Conservation (phyloP, 2,797 vertebrate genomes). For the Todus mexicanus region DNA sequence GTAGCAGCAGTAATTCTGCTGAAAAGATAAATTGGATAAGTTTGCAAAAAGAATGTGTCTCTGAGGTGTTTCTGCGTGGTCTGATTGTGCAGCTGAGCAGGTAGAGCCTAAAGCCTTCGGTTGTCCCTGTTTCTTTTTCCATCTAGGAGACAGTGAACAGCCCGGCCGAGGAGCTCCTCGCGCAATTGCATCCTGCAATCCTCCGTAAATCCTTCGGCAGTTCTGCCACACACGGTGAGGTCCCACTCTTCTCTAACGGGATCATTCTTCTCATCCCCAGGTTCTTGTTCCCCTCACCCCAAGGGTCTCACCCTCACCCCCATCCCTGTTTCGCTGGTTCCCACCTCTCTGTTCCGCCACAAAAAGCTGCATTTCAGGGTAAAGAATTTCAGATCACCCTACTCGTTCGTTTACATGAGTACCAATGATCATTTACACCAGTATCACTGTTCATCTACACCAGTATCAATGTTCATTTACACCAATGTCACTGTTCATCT, state of each 20-base stretch:
- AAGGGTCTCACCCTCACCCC: background rate
- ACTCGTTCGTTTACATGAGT: background rate
- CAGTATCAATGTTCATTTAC: background rate
- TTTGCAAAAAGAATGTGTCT: background rate
- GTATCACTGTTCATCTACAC: background rate
- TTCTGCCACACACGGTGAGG: background rate
- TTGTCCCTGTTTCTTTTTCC: background rate
- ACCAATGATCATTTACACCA: background rate
- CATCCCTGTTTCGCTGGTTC: rapidly evolving
- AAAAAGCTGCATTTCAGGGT: background rate
- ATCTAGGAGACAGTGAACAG: background rate
- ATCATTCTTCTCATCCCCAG: background rate
- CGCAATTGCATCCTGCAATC: background rate
- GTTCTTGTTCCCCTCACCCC: background rate
- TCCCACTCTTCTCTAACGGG: no score
- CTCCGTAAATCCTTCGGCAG: background rate
- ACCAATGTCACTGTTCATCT: background rate
- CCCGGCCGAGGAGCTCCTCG: rapidly evolving
- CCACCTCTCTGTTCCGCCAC: background rate
- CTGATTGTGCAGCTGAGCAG: background rate
- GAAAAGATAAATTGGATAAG: background rate
- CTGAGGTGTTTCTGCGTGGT: background rate
- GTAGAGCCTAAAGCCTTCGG: background rate
- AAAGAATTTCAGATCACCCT: background rate
- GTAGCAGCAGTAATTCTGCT: rapidly evolving